Evolutionary conservation across 2,113 vertebrate genomes (phyloP), one percentile per base, ranked within the genome.

Genomic region (Rana temporaria): DNA sequence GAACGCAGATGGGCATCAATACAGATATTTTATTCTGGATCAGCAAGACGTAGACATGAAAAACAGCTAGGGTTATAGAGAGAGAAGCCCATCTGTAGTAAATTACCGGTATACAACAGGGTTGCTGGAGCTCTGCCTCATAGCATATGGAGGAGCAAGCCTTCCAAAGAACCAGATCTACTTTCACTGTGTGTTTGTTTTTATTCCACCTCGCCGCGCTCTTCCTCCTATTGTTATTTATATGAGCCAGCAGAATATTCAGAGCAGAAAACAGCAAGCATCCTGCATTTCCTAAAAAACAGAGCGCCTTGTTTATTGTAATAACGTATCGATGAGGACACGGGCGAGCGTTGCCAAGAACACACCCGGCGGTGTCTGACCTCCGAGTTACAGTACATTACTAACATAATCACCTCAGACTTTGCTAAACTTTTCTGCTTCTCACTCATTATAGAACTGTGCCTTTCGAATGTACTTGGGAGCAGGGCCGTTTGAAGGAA

Each of bases 151-250:
- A 30, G 16, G 24, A n/a, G 22, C 32, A 12, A 73, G 70, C 53
- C 24, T 56, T 73, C 70, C 70, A 73, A 73, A 53, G 57, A 73
- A 32, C 70, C 18, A 57, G 70, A 56, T 73, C 70, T 53, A 57
- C 70, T 57, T 57, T 73, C 17, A 26, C 70, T 57, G 24, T 73
- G 70, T 56, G 56, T 56, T 73, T 73, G 70, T 73, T 56, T 73
- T 73, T n/a, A 32, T 34, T 56, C 70, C 8, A 34, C 26, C 32
- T 73, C 53, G 53, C 56, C 17, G 32, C 56, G 70, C 56, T 52
- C 52, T 32, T 73, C 26, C n/a, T 73, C 70, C 52, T 53, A 73
- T 73, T 73, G 70, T 73, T 56, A 73, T 73, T 30, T 73, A 73
- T 56, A 73, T 73, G 70, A 73, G 52, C 70, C 70, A 73, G 70